Conservation (phyloP, 2,113 vertebrate genomes). For the Rhodinocichla rosea region DNA sequence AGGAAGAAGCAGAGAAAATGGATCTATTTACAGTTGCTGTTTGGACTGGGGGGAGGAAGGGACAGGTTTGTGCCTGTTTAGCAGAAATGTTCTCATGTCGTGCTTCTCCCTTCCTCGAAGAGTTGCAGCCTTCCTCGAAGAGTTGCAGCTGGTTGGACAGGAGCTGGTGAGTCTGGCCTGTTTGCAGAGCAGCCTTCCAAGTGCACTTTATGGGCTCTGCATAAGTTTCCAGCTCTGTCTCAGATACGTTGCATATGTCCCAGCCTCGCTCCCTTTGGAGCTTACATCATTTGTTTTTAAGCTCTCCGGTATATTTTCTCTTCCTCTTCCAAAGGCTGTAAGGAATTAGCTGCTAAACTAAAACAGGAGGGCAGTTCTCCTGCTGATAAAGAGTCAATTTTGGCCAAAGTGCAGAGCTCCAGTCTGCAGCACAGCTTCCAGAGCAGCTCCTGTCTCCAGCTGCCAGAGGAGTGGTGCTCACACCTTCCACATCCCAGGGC, state of each 20-base stretch:
- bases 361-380: slow-evolving; percentile 45
- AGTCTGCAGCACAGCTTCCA: background rate
- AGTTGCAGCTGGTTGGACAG: slow-evolving; percentile 39
- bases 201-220: slow-evolving; percentile 56
- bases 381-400: slow-evolving; percentile 29
- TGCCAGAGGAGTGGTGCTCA: background rate
- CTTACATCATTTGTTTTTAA: slow-evolving; percentile 79
- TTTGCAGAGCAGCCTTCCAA: slow-evolving; percentile 40
- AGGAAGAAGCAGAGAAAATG: background rate
- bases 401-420: background rate
- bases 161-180: slow-evolving; percentile 6
- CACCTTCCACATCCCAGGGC: background rate
- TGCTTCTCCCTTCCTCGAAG: background rate
- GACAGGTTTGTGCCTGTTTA: background rate
- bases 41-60: background rate
- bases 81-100: background rate
- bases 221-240: slow-evolving; percentile 64
- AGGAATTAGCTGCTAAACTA: slow-evolving; percentile 61
- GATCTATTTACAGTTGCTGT: background rate
- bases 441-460: background rate
- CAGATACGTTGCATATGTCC: slow-evolving; percentile 53
- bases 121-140: background rate
- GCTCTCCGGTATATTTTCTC: slow-evolving; percentile 52
- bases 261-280: slow-evolving; percentile 57
- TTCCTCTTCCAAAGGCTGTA: slow-evolving; percentile 60